Conservation (phyloP, 2,888 invertebrate species). For the Trisateles emortualis region DNA sequence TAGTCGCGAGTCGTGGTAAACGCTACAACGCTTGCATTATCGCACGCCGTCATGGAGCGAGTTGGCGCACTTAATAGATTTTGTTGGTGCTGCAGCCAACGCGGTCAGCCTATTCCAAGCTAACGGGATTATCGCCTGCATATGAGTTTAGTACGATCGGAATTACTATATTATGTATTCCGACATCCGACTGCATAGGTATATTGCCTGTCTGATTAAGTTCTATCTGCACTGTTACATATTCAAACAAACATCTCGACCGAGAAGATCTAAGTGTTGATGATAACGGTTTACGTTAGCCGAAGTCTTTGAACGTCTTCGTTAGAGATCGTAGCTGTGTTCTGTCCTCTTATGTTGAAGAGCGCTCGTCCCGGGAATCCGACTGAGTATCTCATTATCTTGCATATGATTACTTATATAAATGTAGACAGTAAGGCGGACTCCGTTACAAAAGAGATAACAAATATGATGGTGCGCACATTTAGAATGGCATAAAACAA, state of each 20-base stretch:
- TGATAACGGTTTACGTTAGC: constrained; percentile 30
- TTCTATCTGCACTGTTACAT: constrained; percentile 20
- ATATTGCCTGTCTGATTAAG: constrained; percentile 54
- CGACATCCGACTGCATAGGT: not conserved
- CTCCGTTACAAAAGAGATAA: constrained; percentile 6
- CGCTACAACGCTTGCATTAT: constrained; percentile 76
- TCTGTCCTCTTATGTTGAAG: constrained; percentile 49
- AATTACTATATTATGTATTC: constrained; percentile 52
- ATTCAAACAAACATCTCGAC: constrained; percentile 32
- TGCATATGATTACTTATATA: constrained; percentile 43
- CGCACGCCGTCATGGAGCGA: constrained; percentile 73
- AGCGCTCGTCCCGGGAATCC: constrained; percentile 45
- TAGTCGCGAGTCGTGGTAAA: constrained; percentile 67
- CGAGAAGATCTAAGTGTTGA: constrained; percentile 40
- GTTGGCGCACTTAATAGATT: constrained; percentile 85
- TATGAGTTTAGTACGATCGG: constrained; percentile 70
- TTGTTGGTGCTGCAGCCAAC: constrained; percentile 73
- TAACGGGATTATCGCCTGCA: constrained; percentile 80
- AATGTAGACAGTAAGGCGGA: constrained; percentile 17
- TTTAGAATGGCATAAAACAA: not conserved
- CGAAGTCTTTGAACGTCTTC: constrained; percentile 60
- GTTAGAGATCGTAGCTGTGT: constrained; percentile 55
- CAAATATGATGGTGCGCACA: constrained; percentile 1
- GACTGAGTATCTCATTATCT: constrained; percentile 58
- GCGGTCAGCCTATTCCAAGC: constrained; percentile 78